Base-by-base conservation (phyloP, 2,888 invertebrate genomes). In the Psococerastis gibbosa region DNA sequence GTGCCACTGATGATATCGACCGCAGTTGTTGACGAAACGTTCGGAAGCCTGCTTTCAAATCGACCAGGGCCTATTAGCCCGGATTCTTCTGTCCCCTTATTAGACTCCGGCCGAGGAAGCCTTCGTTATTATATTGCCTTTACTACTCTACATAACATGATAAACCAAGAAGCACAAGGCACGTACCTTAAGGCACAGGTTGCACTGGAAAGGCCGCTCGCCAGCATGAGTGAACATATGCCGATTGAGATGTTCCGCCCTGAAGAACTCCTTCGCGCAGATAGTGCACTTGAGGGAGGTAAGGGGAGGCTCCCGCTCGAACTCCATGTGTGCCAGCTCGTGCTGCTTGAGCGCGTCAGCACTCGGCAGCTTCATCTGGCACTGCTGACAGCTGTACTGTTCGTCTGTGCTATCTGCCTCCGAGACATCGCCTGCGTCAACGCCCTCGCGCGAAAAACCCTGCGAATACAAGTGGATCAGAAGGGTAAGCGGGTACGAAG, bases 271-370 rank as follows among this genome's bases (percentile, higher is more conserved):
- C 43, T 52, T 54, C 15, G 52, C 51, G 45, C 55, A 55, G 6
- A 53, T 47, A 34, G 52, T 50, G 42, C 55, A 55, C 1, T 52
- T 46, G 44, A 51, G 54, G 4, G 52, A 50, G 35, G 52, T 53
- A 5, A 51, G 46, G n/a, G 15, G 17, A 9, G 8, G 8, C 6
- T 11, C 27, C 27, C 11, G 27, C 27, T 9, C 8, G 27, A 11
- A 27, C 22, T 52, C 52, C 20, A 52, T 49, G 38, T 55, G 55
- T 18, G 54, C 51, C 17, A 51, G 50, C 45, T 53, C 52, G 43
- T 55, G 55, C 22, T 53, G 52, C 49, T 53, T 52, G 48, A 54
- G 51, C 16, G 53, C 52, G 41, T 52, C 53, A 20, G 53, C 50
- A 11, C 52, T 48, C 5, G 54, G 54, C 43, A 53, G 54, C 18